Percentiles rank a stretch among this genome's conserved stretches.
Conservation (phyloP, 2,797 vertebrate species). For the Neoniphon sammara region DNA sequence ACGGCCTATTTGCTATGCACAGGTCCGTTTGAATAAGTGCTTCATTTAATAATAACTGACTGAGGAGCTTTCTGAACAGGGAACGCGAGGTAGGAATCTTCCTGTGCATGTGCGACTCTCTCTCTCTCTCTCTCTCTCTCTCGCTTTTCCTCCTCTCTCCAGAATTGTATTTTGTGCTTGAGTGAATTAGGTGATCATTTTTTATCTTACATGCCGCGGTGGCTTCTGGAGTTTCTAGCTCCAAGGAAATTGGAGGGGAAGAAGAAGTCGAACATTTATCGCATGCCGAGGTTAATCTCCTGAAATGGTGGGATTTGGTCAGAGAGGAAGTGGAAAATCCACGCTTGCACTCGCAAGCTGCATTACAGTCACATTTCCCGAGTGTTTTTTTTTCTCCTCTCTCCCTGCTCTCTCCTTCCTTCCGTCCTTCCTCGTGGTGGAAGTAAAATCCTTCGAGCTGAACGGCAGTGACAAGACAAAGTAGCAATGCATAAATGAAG, state of each 20-base stretch:
- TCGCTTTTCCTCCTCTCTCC: constrained; percentile 66
- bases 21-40: constrained; percentile 76
- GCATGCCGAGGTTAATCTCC: constrained; percentile 88
- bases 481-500: constrained; percentile 79
- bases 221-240: constrained; percentile 85
- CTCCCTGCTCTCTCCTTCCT: constrained; percentile 35
- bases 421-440: constrained; percentile 45
- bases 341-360: constrained; percentile 75
- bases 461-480: constrained; percentile 76
- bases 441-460: constrained; percentile 74
- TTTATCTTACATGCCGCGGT: constrained; percentile 85
- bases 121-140: constrained; percentile 45
- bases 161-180: constrained; percentile 90
- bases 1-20: constrained; percentile 72
- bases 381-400: constrained; percentile 54
- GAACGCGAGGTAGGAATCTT: constrained; percentile 49
- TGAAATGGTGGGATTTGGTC: constrained; percentile 88
- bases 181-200: constrained; percentile 90
- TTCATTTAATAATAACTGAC: constrained; percentile 80
- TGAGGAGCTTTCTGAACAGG: constrained; percentile 61
- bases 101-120: constrained; percentile 38
- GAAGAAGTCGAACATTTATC: constrained; percentile 88
- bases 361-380: constrained; percentile 82
- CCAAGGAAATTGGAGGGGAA: constrained; percentile 86
- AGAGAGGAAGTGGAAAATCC: constrained; percentile 84